Base-by-base conservation (phyloP, 2,113 vertebrate genomes). In the Connochaetes taurinus region DNA sequence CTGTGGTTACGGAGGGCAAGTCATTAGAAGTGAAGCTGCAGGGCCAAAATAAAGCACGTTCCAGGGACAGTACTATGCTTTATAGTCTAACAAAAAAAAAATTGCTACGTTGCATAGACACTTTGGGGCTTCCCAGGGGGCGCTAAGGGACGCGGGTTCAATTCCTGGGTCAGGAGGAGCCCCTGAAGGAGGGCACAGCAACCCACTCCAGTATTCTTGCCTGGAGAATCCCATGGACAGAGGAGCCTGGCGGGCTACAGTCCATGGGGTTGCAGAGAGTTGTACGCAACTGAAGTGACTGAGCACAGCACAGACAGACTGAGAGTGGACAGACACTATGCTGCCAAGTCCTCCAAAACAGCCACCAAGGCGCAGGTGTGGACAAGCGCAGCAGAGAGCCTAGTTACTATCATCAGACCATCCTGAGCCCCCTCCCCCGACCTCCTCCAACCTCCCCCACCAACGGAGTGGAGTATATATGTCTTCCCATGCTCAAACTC, bases 111-210 rank as follows among this genome's bases (percentile, higher is more conserved):
- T 43, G n/a, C 57, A 71, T 1, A 87, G 36, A 87, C 76, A 94
- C 45, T 5, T 33, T 40, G 67, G 67, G 67, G n/a, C 11, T 71
- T 71, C 67, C n/a, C 67, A 71, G 19, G n/a, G 2, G 67, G 10
- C 2, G 10, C n/a, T 23, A 71, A 71, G 67, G 21, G 19, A 71
- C 5, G 1, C 0, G 0, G 0, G 19, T 12, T 71, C n/a, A 36
- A 36, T 71, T 4, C n/a, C 17, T 71, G n/a, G n/a, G 64, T 71
- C 64, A 19, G 9, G n/a, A 71, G 36, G 4, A 71, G 0, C 64
- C 19, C 64, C 64, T 71, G 64, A 6, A 71, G n/a, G 19, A 71
- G 19, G 67, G n/a, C n/a, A 23, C 19, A n/a, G 64, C n/a, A 36
- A 36, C 19, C n/a, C 9, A 71, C 67, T 71, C 67, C 67, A 71